These are phyloP conservation scores for Caenorhabditis doughertyi DNA, from an alignment of 2,888 invertebrate genomes.

Conservation along the genomic window DNA sequence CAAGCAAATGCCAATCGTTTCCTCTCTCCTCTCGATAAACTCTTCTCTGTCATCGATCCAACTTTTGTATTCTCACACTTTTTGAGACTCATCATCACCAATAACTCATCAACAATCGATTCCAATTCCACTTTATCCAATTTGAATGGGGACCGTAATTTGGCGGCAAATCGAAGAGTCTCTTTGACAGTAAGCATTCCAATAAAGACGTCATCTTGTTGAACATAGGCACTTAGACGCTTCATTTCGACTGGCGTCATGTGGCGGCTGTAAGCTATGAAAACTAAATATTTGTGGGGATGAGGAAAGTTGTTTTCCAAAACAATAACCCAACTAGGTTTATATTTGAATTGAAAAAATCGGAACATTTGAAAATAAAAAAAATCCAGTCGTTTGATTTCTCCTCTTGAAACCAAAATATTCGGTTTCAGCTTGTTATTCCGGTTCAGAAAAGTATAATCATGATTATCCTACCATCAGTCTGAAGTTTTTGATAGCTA, in stretches of 20 bases:
- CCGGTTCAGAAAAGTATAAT: not conserved
- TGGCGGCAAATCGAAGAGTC: conserved; percentile 89
- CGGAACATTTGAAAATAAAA: too few species aligned
- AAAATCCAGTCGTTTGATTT: not conserved
- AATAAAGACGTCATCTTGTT: conserved; percentile 92
- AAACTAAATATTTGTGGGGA: not conserved
- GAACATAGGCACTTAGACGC: conserved; percentile 90
- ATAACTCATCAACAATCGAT: conserved; percentile 60
- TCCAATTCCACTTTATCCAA: conserved; percentile 71
- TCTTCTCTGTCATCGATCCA: conserved; percentile 85
- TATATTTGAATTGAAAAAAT: too few species aligned
- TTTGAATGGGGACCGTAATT: conserved; percentile 54
- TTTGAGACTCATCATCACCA: conserved; percentile 64
- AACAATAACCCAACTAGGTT: too few species aligned
- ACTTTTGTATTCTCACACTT: conserved; percentile 65
- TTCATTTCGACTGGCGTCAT: conserved; percentile 84
- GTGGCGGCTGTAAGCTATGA: conserved; percentile 53
- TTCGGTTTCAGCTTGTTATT: too few species aligned
- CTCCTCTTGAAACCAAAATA: not conserved
- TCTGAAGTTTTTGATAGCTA: not conserved
- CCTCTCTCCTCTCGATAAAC: conserved; percentile 96
- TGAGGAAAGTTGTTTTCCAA: too few species aligned
- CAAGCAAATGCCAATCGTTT: conserved; percentile 95
- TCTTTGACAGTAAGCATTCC: conserved; percentile 91
- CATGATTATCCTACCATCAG: not conserved